Evolutionary conservation across 30 jellyfish, hydroid and myxozoan species (phyloP).

Genomic region (Aurelia aurita): DNA sequence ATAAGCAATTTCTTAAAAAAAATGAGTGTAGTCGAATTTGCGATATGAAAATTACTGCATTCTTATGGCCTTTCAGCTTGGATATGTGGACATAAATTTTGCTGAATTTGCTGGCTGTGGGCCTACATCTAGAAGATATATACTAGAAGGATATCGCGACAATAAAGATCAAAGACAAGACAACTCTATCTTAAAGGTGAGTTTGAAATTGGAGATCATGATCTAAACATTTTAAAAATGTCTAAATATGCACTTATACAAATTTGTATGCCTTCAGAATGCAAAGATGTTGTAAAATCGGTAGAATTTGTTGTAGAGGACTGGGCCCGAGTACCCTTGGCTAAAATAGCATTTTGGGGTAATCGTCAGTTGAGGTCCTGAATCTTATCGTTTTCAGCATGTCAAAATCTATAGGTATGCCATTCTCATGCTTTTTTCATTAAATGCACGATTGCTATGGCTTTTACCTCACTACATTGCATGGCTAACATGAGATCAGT

Average conservation of each 20-base stretch:
- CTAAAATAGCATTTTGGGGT: no score
- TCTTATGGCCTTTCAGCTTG: constrained; percentile 76
- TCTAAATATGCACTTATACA: not conserved
- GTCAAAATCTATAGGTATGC: no score
- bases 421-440: no score
- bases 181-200: constrained; percentile 91
- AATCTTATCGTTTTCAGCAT: no score
- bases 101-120: constrained; percentile 99
- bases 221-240: no score
- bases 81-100: constrained; percentile 93
- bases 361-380: no score
- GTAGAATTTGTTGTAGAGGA: constrained; percentile 1
- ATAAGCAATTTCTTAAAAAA: no score
- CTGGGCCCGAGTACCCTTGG: constrained; percentile 32
- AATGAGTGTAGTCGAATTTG: not conserved
- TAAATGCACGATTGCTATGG: constrained; percentile 26
- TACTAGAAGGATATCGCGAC: constrained; percentile 92
- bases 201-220: no score
- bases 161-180: constrained; percentile 89
- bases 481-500: no score
- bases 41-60: not conserved
- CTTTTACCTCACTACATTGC: no score
- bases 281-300: not conserved
- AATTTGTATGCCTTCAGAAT: not conserved
- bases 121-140: constrained; percentile 86